phyloP scores from a whole-genome alignment of 2,888 invertebrate genomes.

The Xestia xanthographa region DNA sequence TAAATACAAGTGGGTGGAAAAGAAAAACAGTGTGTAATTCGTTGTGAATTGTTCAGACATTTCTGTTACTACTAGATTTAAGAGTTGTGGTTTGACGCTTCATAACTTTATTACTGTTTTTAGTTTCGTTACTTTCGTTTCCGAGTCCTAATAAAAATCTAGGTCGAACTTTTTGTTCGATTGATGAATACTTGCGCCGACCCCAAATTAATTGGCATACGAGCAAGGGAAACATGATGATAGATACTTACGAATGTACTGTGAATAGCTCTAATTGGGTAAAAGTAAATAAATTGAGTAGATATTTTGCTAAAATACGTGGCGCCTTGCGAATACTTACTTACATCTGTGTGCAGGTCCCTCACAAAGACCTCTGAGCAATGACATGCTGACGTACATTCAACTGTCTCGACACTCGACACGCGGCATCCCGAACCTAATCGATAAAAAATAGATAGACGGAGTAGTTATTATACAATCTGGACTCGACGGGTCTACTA shows the following conservation, averaged over 20 bases:
- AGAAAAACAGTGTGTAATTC: neutral
- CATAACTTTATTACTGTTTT: neutral
- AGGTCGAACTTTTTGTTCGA: neutral
- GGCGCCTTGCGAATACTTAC: neutral
- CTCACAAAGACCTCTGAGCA: conserved; percentile 40
- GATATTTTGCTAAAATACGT: neutral
- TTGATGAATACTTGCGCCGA: too few species aligned
- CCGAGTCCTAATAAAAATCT: neutral
- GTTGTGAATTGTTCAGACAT: neutral
- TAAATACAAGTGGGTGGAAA: neutral
- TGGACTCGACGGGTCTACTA: conserved; percentile 54
- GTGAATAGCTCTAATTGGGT: too few species aligned
- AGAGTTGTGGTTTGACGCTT: neutral
- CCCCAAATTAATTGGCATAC: too few species aligned
- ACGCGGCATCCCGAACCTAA: conserved; percentile 36
- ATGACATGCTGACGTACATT: conserved; percentile 45
- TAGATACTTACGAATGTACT: neutral
- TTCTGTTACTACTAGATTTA: neutral
- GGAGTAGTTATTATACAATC: conserved; percentile 59
- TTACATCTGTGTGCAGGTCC: neutral
- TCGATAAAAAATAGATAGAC: conserved; percentile 61
- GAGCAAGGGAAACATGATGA: too few species aligned
- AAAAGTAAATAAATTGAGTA: neutral
- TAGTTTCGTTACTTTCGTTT: neutral
- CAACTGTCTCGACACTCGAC: conserved; percentile 20